These are phyloP conservation scores for Hippocampus guttulatus DNA, from an alignment of 2,113 vertebrate species.

Conservation along the genomic window DNA sequence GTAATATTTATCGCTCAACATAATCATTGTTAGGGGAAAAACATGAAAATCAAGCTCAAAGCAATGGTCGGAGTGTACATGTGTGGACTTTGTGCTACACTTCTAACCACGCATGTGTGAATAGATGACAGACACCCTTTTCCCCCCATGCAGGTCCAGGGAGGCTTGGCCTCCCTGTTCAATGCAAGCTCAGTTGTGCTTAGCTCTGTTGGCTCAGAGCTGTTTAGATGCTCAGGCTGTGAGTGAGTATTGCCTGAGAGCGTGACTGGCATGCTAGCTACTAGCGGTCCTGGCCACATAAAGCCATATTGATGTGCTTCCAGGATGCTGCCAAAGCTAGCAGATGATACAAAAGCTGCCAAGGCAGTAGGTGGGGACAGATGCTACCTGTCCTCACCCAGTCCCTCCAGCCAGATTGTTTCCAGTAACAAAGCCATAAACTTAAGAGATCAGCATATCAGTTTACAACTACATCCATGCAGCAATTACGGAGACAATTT, in stretches of 20 bases:
- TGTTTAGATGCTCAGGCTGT: conserved; percentile 59
- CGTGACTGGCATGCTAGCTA: conserved; percentile 74
- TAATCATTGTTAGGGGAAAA: neutral
- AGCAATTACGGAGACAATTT: conserved; percentile 60
- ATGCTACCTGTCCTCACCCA: conserved; percentile 76
- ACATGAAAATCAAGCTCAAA: conserved; percentile 31
- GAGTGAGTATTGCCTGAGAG: conserved; percentile 60
- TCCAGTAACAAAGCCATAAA: conserved; percentile 74
- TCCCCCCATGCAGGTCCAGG: conserved; percentile 43
- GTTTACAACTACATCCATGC: conserved; percentile 59
- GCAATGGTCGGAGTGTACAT: conserved; percentile 38
- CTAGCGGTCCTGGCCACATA: conserved; percentile 71
- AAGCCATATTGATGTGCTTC: conserved; percentile 77
- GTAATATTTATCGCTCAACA: neutral
- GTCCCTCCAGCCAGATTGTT: conserved; percentile 72
- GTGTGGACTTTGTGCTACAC: conserved; percentile 46
- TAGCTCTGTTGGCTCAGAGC: conserved; percentile 64
- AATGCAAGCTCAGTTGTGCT: conserved; percentile 56
- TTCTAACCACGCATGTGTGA: conserved; percentile 55
- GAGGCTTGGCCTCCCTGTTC: conserved; percentile 65
- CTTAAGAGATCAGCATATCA: conserved; percentile 67
- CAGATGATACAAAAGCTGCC: conserved; percentile 74
- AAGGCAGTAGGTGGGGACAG: conserved; percentile 78
- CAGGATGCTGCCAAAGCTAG: conserved; percentile 74
- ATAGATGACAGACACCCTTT: conserved; percentile 59